phyloP scores from a whole-genome alignment of 1,140 invertebrate species.

The Colletes latitarsis region DNA sequence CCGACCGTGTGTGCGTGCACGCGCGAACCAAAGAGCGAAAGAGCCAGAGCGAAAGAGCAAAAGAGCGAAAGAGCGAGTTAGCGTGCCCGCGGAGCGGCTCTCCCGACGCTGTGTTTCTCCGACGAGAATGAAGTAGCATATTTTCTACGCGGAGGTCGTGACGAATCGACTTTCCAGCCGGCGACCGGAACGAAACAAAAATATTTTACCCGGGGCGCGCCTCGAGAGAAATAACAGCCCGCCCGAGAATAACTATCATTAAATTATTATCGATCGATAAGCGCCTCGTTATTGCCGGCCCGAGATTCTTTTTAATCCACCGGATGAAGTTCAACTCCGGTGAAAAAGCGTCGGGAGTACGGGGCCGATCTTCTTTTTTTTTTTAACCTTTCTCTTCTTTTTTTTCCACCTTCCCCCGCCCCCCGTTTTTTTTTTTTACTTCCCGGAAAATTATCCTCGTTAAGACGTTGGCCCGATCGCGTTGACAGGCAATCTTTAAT shows the following conservation, averaged over 20 bases:
- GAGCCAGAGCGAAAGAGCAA: background rate
- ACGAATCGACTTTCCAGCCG: slow-evolving; percentile 78
- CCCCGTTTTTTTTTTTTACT: background rate
- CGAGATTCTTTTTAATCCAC: slow-evolving; percentile 56
- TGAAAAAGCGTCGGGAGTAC: slow-evolving; percentile 35
- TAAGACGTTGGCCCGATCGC: slow-evolving; percentile 45
- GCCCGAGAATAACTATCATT: slow-evolving; percentile 64
- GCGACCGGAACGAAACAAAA: slow-evolving; percentile 64
- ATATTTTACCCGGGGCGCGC: slow-evolving; percentile 56
- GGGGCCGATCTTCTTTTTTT: background rate
- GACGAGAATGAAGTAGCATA: slow-evolving; percentile 77
- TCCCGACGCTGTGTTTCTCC: slow-evolving; percentile 55
- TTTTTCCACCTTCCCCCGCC: background rate
- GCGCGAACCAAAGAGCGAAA: background rate
- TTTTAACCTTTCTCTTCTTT: background rate
- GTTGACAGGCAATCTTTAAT: slow-evolving; percentile 61
- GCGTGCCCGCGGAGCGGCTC: background rate
- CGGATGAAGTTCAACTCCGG: slow-evolving; percentile 48
- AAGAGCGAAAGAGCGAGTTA: background rate
- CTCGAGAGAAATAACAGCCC: slow-evolving; percentile 60
- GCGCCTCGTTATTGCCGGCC: slow-evolving; percentile 59
- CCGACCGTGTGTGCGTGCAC: background rate
- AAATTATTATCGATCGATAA: slow-evolving; percentile 68
- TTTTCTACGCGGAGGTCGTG: slow-evolving; percentile 77
- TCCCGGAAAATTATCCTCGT: slow-evolving; percentile 58